Conservation (phyloP, 2,888 invertebrate species). For the Sympetrum striolatum region DNA sequence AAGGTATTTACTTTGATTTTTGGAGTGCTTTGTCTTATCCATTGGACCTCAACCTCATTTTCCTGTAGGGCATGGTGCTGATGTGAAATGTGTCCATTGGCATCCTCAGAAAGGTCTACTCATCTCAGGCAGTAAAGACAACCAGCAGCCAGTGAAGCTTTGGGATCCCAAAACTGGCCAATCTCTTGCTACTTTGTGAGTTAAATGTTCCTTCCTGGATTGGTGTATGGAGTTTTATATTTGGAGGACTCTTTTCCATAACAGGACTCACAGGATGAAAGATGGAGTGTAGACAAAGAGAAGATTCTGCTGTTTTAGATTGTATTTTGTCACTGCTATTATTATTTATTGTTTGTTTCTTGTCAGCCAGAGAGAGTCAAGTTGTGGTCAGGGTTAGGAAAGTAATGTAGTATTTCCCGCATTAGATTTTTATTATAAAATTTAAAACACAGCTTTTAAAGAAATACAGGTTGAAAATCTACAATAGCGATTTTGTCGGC, state of each 20-base stretch:
- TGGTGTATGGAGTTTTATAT: neutral
- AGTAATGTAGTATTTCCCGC: too few species aligned
- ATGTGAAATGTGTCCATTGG: constrained; percentile 99
- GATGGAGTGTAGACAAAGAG: neutral
- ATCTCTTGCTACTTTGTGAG: constrained; percentile 90
- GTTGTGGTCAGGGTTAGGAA: too few species aligned
- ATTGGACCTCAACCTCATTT: constrained; percentile 20
- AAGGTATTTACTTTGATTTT: neutral
- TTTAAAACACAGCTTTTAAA: too few species aligned
- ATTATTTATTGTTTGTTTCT: too few species aligned
- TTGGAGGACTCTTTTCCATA: neutral
- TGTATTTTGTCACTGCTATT: too few species aligned
- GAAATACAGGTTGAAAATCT: too few species aligned
- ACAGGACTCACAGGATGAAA: neutral
- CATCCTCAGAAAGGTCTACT: constrained; percentile 97
- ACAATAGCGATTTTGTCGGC: too few species aligned
- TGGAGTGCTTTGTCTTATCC: constrained; percentile 26
- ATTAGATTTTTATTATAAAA: too few species aligned
- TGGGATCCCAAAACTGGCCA: constrained; percentile 99
- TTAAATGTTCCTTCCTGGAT: constrained; percentile 50
- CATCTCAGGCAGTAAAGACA: constrained; percentile 98
- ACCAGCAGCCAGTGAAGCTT: constrained; percentile 98
- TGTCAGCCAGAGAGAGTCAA: too few species aligned
- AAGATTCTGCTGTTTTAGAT: too few species aligned
- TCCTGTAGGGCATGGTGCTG: constrained; percentile 87